Evolutionary conservation across 2,113 vertebrate species (phyloP).

Genomic region (Otis tarda): DNA sequence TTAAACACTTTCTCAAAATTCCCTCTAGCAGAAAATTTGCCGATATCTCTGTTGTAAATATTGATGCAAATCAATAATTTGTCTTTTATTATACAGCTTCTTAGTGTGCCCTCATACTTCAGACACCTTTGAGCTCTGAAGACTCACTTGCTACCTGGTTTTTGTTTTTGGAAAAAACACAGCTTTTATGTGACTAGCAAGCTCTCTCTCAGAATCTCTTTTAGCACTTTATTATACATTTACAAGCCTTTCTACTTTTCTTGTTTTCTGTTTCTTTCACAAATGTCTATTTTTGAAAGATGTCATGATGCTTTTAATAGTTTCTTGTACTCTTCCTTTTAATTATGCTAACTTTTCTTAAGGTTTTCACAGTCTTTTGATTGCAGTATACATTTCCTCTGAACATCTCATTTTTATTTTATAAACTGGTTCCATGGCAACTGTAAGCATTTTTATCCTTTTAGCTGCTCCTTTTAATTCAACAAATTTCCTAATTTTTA

Average conservation of each 20-base stretch:
- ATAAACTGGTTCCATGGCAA: not conserved
- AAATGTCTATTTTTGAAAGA: not conserved
- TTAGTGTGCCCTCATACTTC: not conserved
- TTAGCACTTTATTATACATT: not conserved
- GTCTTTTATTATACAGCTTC: not conserved
- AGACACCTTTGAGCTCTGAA: not conserved
- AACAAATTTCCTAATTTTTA: not conserved
- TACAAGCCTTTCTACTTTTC: not conserved
- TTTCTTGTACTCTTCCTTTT: not conserved
- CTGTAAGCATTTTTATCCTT: conserved; percentile 9
- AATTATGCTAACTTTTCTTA: not conserved
- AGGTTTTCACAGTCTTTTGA: not conserved
- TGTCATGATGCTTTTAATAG: not conserved
- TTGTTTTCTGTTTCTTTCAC: not conserved
- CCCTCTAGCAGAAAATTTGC: not conserved
- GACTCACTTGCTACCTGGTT: not conserved
- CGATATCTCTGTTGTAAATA: not conserved
- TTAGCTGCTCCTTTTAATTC: not conserved
- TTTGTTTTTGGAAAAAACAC: not conserved
- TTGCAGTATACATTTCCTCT: not conserved
- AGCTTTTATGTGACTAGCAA: not conserved
- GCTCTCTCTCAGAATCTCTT: not conserved
- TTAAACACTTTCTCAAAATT: not conserved
- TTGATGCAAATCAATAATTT: not conserved
- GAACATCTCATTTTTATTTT: conserved; percentile 22